A percentile compares a stretch with the other conserved stretches of the same genome.
Conservation (phyloP, 2,888 invertebrate species). For the Gastrophysa polygoni region DNA sequence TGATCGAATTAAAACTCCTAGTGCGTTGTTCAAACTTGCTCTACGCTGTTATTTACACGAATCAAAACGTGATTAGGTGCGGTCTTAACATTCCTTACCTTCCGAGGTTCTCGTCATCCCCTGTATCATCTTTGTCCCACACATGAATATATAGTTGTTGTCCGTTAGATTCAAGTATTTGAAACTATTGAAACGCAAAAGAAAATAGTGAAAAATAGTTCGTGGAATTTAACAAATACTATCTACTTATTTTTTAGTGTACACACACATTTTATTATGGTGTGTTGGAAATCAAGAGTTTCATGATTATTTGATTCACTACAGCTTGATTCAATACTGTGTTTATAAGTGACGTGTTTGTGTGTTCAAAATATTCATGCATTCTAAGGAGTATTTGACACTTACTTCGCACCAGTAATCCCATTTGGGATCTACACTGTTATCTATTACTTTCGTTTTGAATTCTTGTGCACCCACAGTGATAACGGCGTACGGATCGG, state of each 20-base stretch:
- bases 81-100: slow-evolving; percentile 65
- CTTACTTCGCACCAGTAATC: slow-evolving; percentile 97
- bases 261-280: neutral
- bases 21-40: neutral
- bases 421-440: slow-evolving; percentile 95
- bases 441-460: slow-evolving; percentile 92
- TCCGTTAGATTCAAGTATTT: slow-evolving; percentile 69
- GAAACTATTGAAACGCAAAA: slow-evolving; percentile 48
- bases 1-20: neutral
- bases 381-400: too few species aligned
- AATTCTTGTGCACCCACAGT: slow-evolving; percentile 93
- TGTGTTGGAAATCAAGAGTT: neutral
- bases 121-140: slow-evolving; percentile 86
- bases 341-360: neutral
- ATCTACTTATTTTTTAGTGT: neutral
- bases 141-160: slow-evolving; percentile 77
- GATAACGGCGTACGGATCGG: slow-evolving; percentile 94
- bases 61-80: neutral
- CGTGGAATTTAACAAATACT: neutral
- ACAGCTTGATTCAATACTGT: neutral
- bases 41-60: neutral
- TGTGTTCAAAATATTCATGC: neutral
- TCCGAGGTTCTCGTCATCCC: slow-evolving; percentile 86
- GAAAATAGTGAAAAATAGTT: slow-evolving; percentile 15
- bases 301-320: neutral